A percentile compares a stretch with the other conserved stretches of the same genome.
Evolutionary conservation across 2,797 vertebrate species (phyloP).

Genomic region (Danio albolineatus): DNA sequence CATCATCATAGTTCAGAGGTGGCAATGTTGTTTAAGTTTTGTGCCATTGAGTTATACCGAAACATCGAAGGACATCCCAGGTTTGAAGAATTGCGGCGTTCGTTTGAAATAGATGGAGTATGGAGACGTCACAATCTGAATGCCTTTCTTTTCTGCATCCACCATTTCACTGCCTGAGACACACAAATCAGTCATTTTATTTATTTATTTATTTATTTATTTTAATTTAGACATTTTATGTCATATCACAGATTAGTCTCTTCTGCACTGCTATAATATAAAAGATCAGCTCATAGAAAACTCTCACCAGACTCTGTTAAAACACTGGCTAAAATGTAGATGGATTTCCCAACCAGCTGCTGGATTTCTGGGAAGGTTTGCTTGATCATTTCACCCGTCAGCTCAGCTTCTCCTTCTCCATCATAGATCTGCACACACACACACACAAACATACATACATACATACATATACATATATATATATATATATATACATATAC

Average conservation of each 20-base stretch:
- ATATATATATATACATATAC: background rate
- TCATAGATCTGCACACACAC: conserved; percentile 68
- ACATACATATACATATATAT: too few species aligned
- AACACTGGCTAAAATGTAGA: conserved; percentile 64
- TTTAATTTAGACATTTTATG: too few species aligned
- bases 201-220: too few species aligned
- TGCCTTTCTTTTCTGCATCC: conserved; percentile 65
- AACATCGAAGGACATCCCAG: conserved; percentile 76
- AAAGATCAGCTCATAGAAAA: background rate
- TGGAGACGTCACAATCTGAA: conserved; percentile 61
- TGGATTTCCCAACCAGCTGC: conserved; percentile 43
- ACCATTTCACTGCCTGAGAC: conserved; percentile 61
- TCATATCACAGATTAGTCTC: background rate
- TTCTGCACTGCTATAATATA: background rate
- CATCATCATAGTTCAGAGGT: background rate
- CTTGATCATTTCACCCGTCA: conserved; percentile 70
- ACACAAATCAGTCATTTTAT: conserved; percentile 49
- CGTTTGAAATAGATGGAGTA: conserved; percentile 67
- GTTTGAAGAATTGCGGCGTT: conserved; percentile 77
- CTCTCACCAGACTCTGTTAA: conserved; percentile 81
- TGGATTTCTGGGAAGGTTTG: conserved; percentile 51
- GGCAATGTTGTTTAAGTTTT: too few species aligned
- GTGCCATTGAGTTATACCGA: conserved; percentile 18
- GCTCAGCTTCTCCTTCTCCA: conserved; percentile 65
- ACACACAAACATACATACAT: conserved; percentile 10